Percentiles rank a stretch among this genome's conserved stretches.
These are phyloP conservation scores for Acanthopagrus latus DNA, from an alignment of 2,797 vertebrate genomes.

Conservation along the genomic window DNA sequence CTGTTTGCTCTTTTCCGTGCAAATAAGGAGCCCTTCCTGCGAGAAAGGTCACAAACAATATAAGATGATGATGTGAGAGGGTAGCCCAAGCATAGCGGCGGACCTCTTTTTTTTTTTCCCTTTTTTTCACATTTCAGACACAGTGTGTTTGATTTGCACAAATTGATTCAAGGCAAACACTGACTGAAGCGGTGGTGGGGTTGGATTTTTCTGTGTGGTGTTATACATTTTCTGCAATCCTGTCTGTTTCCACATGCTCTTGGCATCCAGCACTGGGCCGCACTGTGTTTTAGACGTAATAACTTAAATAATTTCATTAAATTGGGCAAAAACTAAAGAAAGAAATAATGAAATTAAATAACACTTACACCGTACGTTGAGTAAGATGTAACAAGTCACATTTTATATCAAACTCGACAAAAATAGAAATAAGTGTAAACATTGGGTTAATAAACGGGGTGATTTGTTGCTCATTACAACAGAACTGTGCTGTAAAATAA, in stretches of 20 bases:
- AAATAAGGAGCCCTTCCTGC: constrained; percentile 22
- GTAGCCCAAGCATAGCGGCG: neutral
- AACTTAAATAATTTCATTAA: too few species aligned
- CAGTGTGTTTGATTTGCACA: constrained; percentile 23
- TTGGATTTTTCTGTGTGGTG: constrained; percentile 4
- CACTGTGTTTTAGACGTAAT: too few species aligned
- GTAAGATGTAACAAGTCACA: too few species aligned
- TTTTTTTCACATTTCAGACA: constrained; percentile 13
- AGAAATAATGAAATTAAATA: too few species aligned
- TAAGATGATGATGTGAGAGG: constrained; percentile 17
- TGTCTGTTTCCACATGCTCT: neutral
- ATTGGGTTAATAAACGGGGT: too few species aligned
- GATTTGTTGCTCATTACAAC: too few species aligned
- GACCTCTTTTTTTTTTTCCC: too few species aligned
- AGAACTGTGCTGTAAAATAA: too few species aligned
- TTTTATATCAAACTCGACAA: too few species aligned
- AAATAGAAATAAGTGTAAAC: too few species aligned
- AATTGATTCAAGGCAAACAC: constrained; percentile 11
- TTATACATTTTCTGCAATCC: neutral
- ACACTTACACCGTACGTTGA: too few species aligned
- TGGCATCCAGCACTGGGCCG: neutral
- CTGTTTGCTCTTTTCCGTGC: constrained; percentile 23
- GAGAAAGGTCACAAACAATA: constrained; percentile 16
- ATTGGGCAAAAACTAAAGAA: too few species aligned
- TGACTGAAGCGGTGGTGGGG: neutral